A percentile compares a stretch with the other conserved stretches of the same genome.
phyloP scores from a whole-genome alignment of 2,113 vertebrate genomes.

The Dicrurus megarhynchus region DNA sequence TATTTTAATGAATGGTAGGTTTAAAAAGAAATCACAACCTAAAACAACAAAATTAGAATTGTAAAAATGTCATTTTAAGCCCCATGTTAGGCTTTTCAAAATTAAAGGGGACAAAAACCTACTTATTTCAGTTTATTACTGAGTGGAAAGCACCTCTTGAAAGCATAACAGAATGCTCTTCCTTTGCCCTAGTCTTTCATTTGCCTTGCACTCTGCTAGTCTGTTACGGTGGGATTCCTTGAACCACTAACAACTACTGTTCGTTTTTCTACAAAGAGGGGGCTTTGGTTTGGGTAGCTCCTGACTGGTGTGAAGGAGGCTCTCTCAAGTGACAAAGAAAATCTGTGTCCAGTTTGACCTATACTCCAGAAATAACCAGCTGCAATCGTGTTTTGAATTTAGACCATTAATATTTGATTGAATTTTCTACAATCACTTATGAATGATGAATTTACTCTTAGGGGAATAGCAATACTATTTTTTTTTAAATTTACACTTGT shows the following conservation, averaged over 20 bases:
- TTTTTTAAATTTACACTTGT: neutral
- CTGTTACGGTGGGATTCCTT: neutral
- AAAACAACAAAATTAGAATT: conserved; percentile 1
- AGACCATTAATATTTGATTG: neutral
- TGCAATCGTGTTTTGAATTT: neutral
- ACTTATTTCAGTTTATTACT: conserved; percentile 28
- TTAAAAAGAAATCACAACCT: conserved; percentile 19
- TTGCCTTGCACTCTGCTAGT: conserved; percentile 12
- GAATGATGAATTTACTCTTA: neutral
- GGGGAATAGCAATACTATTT: neutral
- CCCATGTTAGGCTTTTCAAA: neutral
- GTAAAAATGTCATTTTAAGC: conserved; percentile 40
- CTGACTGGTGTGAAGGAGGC: neutral
- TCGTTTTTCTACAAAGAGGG: neutral
- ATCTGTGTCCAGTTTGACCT: neutral
- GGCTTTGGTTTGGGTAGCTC: neutral
- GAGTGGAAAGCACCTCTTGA: conserved; percentile 10
- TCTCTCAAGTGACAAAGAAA: neutral
- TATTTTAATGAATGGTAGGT: conserved; percentile 16
- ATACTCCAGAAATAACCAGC: neutral
- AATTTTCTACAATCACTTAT: neutral
- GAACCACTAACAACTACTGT: neutral
- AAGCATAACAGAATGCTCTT: neutral
- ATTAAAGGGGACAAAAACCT: conserved; percentile 35
- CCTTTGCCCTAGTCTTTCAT: conserved; percentile 32